These are phyloP conservation scores for Ennomos erosarius DNA, from an alignment of 2,888 invertebrate genomes.

Conservation along the genomic window DNA sequence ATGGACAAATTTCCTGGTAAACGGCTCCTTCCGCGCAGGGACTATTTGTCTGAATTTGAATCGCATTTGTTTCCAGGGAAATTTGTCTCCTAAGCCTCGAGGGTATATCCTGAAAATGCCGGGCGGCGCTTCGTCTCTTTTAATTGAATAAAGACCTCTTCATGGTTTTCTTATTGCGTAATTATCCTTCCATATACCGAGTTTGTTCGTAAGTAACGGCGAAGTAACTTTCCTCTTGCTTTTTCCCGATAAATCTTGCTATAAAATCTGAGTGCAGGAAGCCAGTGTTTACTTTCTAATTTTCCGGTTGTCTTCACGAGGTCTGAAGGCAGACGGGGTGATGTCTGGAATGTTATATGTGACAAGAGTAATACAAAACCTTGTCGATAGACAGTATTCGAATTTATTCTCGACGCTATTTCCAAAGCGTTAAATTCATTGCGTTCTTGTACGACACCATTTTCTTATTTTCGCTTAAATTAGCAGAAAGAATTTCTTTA, in stretches of 20 bases:
- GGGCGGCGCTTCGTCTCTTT: conserved; percentile 69
- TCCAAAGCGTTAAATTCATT: conserved; percentile 40
- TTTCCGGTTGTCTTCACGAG: conserved; percentile 81
- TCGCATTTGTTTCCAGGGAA: conserved; percentile 82
- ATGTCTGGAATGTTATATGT: conserved; percentile 63
- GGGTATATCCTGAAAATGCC: conserved; percentile 67
- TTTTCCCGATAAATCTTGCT: conserved; percentile 51
- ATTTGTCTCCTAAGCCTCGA: conserved; percentile 80
- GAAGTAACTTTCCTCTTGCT: conserved; percentile 40
- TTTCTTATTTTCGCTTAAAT: conserved; percentile 49
- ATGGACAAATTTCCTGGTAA: conserved; percentile 83
- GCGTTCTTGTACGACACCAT: conserved; percentile 31
- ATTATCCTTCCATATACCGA: conserved; percentile 54
- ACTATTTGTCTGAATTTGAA: conserved; percentile 85
- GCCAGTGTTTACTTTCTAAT: conserved; percentile 79
- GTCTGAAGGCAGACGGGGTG: conserved; percentile 63
- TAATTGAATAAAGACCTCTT: conserved; percentile 77
- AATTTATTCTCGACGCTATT: conserved; percentile 21
- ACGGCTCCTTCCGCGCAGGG: conserved; percentile 79
- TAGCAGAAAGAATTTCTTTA: conserved; percentile 59
- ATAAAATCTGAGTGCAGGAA: conserved; percentile 57
- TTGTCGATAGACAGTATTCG: conserved; percentile 49
- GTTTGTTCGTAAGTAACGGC: conserved; percentile 29
- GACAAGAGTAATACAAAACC: conserved; percentile 66
- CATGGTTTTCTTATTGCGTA: conserved; percentile 56